Evolutionary conservation across 2,797 vertebrate species (phyloP), one percentile per base, ranked within the genome.

Genomic region (Fistularia commersonii): DNA sequence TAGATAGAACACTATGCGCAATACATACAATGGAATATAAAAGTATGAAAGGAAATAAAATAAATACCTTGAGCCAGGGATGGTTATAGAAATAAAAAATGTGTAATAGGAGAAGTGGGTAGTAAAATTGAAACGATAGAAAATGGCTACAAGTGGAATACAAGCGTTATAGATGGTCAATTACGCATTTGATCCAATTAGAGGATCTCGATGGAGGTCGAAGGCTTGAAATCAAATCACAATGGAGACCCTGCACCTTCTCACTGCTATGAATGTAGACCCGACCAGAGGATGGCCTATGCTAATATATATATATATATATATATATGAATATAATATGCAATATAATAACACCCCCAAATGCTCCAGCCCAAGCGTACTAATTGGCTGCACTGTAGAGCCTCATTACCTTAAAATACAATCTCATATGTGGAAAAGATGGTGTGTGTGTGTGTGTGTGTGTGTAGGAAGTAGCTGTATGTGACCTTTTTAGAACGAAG

Each of bases 311-410:
- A 23, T 23, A 23, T 23, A 23, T 23, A 23, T 23, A 23, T 23
- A 23, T 23, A 23, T 2, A 23, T 23, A 23, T 2, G 4, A 2
- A 23, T 23, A 23, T 23, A 23, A 2, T 2, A 23, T 23, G 4
- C 23, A 23, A 23, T 23, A 23, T 23, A 23, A 23, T 23, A 23
- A 23, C 23, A 48, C 40, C 31, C 10, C 13, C 8, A 38, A 35
- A 55, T 10, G 54, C 55, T 34, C 38, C 56, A 56, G 2, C 23
- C 23, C 4, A 4, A 23, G 77, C 65, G 80, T 81, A 61, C 71
- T 64, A 51, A 85, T 84, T 67, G 76, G 65, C 57, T 61, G 57
- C 61, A 51, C 47, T 46, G 59, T 66, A 43, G 51, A 69, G 51
- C 42, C 45, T 76, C 55, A 76, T 80, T 74, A 68, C 63, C 11